These are phyloP conservation scores for Sipha flava DNA, from an alignment of 1,140 invertebrate species.

Conservation along the genomic window DNA sequence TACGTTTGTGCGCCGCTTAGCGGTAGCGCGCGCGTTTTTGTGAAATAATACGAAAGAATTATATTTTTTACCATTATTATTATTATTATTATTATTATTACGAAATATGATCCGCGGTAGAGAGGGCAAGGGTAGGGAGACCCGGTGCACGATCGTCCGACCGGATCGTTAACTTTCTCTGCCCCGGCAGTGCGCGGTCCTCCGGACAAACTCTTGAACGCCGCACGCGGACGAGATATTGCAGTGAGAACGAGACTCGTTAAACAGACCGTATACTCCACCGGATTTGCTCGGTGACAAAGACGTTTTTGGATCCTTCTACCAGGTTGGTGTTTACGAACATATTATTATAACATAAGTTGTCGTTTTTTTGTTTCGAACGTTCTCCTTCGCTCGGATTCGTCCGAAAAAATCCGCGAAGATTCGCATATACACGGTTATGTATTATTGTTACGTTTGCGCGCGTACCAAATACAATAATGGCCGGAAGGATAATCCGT, in stretches of 20 bases:
- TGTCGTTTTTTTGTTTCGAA: too few relatives aligned
- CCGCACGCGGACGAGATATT: neutral
- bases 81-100: neutral
- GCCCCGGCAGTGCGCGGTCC: neutral
- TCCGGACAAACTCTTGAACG: neutral
- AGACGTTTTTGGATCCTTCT: neutral
- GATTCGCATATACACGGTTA: too few relatives aligned
- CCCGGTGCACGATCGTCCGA: neutral
- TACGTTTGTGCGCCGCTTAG: too few relatives aligned
- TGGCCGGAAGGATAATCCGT: too few relatives aligned
- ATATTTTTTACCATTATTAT: too few relatives aligned
- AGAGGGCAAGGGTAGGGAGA: neutral
- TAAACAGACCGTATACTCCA: neutral
- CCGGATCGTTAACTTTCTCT: slow-evolving; percentile 24
- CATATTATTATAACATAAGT: neutral
- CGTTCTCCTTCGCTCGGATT: too few relatives aligned
- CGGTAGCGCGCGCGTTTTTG: too few relatives aligned
- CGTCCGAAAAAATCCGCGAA: neutral
- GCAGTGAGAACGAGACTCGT: neutral
- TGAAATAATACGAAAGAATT: slow-evolving; percentile 8
- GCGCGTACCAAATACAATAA: too few relatives aligned
- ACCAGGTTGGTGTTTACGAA: neutral
- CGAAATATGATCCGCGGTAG: neutral
- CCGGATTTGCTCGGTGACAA: neutral
- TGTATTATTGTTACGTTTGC: neutral